These are phyloP conservation scores for Oligia strigilis DNA, from an alignment of 2,888 invertebrate genomes.

Conservation along the genomic window DNA sequence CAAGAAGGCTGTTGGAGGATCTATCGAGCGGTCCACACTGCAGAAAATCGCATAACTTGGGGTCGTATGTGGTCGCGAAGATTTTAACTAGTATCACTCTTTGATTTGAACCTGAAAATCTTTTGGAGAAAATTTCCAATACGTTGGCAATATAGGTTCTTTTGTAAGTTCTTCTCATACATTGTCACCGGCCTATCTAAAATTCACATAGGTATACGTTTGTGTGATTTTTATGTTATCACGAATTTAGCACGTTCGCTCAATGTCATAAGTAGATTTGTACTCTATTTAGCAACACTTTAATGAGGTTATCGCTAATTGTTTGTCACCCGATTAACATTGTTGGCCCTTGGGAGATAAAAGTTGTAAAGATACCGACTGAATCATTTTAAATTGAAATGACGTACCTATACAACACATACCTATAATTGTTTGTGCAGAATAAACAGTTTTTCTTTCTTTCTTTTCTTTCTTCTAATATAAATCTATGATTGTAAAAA, in stretches of 20 bases:
- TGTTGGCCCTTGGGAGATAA: constrained; percentile 67
- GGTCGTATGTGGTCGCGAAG: too few species aligned
- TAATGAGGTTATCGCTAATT: constrained; percentile 80
- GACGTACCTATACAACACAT: not conserved
- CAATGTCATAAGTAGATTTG: constrained; percentile 56
- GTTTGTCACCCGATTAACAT: constrained; percentile 73
- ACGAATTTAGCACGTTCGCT: constrained; percentile 23
- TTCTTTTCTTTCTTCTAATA: too few species aligned
- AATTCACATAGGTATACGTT: not conserved
- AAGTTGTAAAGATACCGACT: constrained; percentile 30
- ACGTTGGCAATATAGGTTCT: not conserved
- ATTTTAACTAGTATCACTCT: not conserved
- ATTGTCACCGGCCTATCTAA: not conserved
- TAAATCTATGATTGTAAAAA: not conserved
- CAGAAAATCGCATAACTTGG: too few species aligned
- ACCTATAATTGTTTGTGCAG: too few species aligned
- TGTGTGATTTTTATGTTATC: constrained; percentile 25
- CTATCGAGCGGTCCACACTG: too few species aligned
- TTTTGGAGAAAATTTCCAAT: not conserved
- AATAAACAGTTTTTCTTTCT: too few species aligned
- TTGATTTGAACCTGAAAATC: not conserved
- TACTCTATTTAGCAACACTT: constrained; percentile 67
- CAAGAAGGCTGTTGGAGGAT: too few species aligned
- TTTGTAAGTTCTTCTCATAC: not conserved
- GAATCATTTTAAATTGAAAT: constrained; percentile 26